A percentile compares a stretch with the other conserved stretches of the same genome.
These are phyloP conservation scores for Episyrphus balteatus DNA, from an alignment of 1,140 invertebrate genomes.

Conservation along the genomic window DNA sequence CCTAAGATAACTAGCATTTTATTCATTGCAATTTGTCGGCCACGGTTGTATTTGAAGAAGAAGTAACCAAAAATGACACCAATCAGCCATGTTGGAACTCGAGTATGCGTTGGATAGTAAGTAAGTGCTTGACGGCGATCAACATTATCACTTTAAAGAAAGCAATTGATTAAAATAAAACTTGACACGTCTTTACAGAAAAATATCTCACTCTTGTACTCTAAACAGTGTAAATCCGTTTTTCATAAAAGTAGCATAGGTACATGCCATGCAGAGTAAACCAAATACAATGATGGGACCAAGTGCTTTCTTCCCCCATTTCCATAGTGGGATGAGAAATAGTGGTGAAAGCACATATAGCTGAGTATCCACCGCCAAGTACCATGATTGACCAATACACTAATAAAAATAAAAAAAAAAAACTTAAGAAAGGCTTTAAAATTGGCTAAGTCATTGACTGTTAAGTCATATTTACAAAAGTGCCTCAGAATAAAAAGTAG, in stretches of 20 bases:
- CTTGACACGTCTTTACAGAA: too few species aligned
- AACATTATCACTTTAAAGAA: constrained; percentile 15
- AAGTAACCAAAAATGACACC: constrained; percentile 46
- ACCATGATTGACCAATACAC: constrained; percentile 89
- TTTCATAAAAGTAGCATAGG: constrained; percentile 51
- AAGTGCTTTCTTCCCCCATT: constrained; percentile 49
- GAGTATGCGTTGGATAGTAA: constrained; percentile 34
- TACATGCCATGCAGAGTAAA: constrained; percentile 46
- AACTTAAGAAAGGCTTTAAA: too few species aligned
- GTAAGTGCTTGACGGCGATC: constrained; percentile 32
- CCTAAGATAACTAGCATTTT: constrained; percentile 22
- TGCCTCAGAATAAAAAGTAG: too few species aligned
- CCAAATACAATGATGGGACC: constrained; percentile 42
- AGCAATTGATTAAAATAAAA: too few species aligned
- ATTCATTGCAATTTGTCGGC: constrained; percentile 24
- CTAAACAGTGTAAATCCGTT: constrained; percentile 41
- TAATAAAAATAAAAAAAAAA: constrained; percentile 26
- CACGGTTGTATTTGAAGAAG: constrained; percentile 29
- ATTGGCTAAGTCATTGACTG: too few species aligned
- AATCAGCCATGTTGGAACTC: constrained; percentile 46
- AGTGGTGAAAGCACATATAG: constrained; percentile 68
- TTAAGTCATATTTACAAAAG: too few species aligned
- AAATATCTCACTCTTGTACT: constrained; percentile 14
- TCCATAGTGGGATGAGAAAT: constrained; percentile 58
- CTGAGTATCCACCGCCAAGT: constrained; percentile 76